Evolutionary conservation across 2,113 vertebrate genomes (phyloP).

Genomic region (Pelecanoides urinatrix): DNA sequence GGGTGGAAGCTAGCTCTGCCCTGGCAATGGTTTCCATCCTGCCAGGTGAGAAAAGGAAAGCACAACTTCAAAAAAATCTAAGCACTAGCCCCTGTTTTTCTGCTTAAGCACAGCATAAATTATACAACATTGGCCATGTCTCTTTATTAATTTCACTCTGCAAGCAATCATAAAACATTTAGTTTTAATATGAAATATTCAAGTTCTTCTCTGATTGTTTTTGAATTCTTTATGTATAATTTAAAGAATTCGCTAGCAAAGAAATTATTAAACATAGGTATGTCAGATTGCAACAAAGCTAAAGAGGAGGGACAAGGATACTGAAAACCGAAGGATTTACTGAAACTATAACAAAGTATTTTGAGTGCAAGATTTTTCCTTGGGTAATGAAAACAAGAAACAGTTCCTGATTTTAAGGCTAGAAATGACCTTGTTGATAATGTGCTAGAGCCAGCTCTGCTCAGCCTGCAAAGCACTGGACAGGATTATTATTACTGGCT

Average conservation of each 20-base stretch:
- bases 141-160: conserved; percentile 19
- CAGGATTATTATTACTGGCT: background rate
- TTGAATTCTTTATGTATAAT: conserved; percentile 18
- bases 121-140: background rate
- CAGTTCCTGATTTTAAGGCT: background rate
- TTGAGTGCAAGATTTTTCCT: background rate
- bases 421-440: background rate
- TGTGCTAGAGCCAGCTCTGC: background rate
- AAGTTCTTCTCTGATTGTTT: background rate
- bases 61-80: background rate
- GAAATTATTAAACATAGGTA: background rate
- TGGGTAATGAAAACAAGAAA: background rate
- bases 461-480: background rate
- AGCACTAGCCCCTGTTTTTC: background rate
- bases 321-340: background rate
- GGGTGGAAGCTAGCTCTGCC: background rate
- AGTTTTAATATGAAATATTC: conserved; percentile 43
- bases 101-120: background rate
- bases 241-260: background rate
- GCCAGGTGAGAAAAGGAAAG: background rate
- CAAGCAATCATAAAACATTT: conserved; percentile 19
- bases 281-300: background rate
- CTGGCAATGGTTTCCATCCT: background rate
- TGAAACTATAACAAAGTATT: background rate
- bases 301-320: background rate